Conservation (phyloP, 2,113 vertebrate species). For the Proteles cristata region DNA sequence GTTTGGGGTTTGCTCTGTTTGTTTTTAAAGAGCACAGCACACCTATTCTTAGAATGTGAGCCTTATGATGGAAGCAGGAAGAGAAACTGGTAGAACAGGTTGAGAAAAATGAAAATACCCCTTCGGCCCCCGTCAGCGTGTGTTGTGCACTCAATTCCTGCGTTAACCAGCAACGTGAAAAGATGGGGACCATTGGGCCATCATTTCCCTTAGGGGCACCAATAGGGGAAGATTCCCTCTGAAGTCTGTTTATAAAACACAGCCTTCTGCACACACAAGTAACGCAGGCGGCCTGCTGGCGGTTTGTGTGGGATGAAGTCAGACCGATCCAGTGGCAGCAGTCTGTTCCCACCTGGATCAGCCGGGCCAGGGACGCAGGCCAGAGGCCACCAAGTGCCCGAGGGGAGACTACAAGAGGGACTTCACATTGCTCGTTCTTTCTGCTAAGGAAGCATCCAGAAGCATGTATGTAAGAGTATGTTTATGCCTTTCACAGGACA, state of each 20-base stretch:
- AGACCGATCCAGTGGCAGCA: background rate
- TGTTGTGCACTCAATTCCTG: fast-evolving
- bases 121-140: fast-evolving
- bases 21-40: background rate
- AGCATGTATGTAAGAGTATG: background rate
- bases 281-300: background rate
- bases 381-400: too few species aligned
- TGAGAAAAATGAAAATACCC: background rate
- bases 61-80: background rate
- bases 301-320: background rate
- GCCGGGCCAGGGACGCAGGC: background rate
- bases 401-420: background rate
- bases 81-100: background rate
- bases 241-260: background rate
- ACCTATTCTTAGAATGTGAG: background rate
- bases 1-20: background rate
- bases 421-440: fast-evolving
- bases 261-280: background rate
- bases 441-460: background rate
- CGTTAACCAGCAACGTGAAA: background rate
- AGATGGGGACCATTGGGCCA: background rate
- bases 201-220: fast-evolving
- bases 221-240: background rate
- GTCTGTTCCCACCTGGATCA: background rate
- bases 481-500: background rate